These are phyloP conservation scores for Tokudaia tokunoshimensis DNA, from an alignment of 2,797 vertebrate genomes.

Conservation along the genomic window DNA sequence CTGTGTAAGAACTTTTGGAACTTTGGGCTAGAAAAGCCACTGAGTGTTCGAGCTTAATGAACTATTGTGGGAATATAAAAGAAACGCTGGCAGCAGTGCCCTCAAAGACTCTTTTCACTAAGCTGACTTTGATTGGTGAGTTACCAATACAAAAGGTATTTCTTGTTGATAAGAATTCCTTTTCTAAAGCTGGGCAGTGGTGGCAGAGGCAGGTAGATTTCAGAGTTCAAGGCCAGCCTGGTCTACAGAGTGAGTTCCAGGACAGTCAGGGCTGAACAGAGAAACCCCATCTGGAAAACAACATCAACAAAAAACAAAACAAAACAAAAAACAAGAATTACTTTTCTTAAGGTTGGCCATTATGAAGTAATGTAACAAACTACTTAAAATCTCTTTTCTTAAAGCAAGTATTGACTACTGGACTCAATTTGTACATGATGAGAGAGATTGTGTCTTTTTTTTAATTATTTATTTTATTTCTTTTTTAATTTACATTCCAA, in stretches of 20 bases:
- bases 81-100: neutral
- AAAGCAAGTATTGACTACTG: neutral
- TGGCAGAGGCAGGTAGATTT: no score
- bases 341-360: neutral
- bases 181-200: no score
- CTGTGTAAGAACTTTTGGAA: neutral
- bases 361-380: neutral
- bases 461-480: no score
- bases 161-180: neutral
- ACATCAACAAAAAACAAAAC: no score
- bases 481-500: no score
- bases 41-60: neutral
- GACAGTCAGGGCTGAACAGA: no score
- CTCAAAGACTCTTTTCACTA: neutral
- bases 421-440: neutral
- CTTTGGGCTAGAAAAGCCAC: neutral
- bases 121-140: no score
- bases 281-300: no score
- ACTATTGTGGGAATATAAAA: neutral
- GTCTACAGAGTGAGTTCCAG: no score
- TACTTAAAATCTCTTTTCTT: neutral
- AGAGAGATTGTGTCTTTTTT: neutral
- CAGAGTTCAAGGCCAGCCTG: no score
- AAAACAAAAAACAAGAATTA: no score
- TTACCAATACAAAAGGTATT: neutral